Base-by-base conservation (phyloP, 2,113 vertebrate species). In the Arothron firmamentum region DNA sequence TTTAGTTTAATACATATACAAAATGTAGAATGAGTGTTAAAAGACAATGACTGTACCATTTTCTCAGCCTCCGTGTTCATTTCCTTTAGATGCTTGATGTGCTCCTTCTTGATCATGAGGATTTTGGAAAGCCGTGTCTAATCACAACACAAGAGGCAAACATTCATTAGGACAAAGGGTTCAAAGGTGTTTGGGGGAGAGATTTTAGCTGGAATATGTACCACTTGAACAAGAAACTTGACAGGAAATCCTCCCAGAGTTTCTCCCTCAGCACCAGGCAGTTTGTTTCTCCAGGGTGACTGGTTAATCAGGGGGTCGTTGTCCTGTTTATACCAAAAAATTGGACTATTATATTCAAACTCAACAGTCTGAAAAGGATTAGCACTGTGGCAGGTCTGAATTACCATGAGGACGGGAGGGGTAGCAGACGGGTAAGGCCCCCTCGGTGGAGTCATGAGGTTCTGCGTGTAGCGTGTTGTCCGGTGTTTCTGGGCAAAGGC, bases 11-110 rank as follows among this genome's bases (percentile, higher is more conserved):
- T 21, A 8, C 11, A 5, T 7, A 9, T 17, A n/a, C 4, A 47
- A 47, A 47, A n/a, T 17, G 45, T 47, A 13, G 13, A 53, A 15
- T 28, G 8, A n/a, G 9, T 55, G 14, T 6, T 14, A 18, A 46
- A 23, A 14, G 15, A 41, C 31, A 4, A 59, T 4, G 28, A 62
- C 2, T 42, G 81, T 89, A 98, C 97, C 95, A 96, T 79, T 81
- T 97, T 98, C 90, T 99, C 97, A 81, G 95, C 96, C 80, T 99
- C 95, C 5, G 96, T 95, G 77, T 99, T 99, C 97, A 99, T 97
- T 83, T 99, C 96, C 82, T 94, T 96, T 82, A 99, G 89, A 79
- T 96, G 94, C 84, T 94, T 98, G 82, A 99, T 96, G 85, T 97
- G 95, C 38, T 98, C 95, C 77, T 99, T 99, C 87, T 99, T 99